These are phyloP conservation scores for Eumaeus atala DNA, from an alignment of 1,140 invertebrate genomes.

Conservation along the genomic window DNA sequence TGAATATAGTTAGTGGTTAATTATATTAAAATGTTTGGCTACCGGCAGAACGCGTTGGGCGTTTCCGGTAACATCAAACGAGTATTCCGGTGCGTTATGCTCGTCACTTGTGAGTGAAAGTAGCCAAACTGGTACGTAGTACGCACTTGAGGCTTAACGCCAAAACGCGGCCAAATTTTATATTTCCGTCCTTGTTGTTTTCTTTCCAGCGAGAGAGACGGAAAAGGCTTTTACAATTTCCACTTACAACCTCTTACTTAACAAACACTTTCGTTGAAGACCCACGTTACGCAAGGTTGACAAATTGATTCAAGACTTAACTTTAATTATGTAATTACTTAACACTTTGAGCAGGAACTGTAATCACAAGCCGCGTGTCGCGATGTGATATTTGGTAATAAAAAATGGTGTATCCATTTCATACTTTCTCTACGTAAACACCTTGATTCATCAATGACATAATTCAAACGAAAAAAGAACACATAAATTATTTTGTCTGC, in stretches of 20 bases:
- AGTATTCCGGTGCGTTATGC: conserved; percentile 42
- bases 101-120: conserved; percentile 50
- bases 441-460: too few species aligned
- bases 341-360: background rate
- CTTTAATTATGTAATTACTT: conserved; percentile 8
- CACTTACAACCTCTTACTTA: conserved; percentile 2
- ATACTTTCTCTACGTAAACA: too few species aligned
- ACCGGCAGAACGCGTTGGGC: background rate
- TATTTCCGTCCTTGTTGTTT: conserved; percentile 25
- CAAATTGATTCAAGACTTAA: conserved; percentile 4
- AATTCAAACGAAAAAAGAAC: too few species aligned
- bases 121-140: conserved; percentile 32
- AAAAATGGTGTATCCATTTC: too few species aligned
- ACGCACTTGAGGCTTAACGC: background rate
- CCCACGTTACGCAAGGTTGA: background rate
- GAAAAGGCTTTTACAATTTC: conserved; percentile 11
- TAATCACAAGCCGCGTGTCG: too few species aligned
- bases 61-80: background rate
- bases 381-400: too few species aligned
- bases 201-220: conserved; percentile 18
- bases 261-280: conserved; percentile 3
- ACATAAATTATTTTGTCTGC: too few species aligned
- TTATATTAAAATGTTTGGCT: background rate
- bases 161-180: background rate
- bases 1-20: background rate